phyloP scores from a whole-genome alignment of 2,797 vertebrate species.

The Etheostoma nigrum region DNA sequence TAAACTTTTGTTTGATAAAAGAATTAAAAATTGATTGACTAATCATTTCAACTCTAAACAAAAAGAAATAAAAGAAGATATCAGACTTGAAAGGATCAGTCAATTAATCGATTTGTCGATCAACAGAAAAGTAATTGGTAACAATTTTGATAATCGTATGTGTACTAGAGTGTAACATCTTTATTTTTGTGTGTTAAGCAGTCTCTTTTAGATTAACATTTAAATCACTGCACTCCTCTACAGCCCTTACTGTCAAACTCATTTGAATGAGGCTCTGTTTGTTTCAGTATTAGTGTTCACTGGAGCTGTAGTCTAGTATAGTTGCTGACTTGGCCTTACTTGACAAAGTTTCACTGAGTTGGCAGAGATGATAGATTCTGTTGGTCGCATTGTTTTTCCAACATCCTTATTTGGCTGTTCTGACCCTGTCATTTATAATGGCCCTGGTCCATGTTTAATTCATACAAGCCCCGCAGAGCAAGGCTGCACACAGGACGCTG shows the following conservation, averaged over 20 bases:
- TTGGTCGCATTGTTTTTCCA: slow-evolving; percentile 76
- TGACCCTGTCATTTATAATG: slow-evolving; percentile 76
- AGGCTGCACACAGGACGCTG: slow-evolving; percentile 67
- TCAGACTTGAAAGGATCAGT: too few species aligned
- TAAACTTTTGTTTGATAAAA: neutral
- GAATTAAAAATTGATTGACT: neutral
- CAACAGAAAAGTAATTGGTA: too few species aligned
- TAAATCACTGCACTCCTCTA: slow-evolving; percentile 21
- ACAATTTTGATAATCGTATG: too few species aligned
- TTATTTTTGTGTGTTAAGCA: slow-evolving; percentile 17
- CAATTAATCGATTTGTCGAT: too few species aligned
- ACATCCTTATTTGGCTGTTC: slow-evolving; percentile 68
- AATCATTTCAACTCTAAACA: neutral
- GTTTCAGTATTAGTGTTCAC: slow-evolving; percentile 23
- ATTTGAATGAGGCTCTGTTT: slow-evolving; percentile 37
- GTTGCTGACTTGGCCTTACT: slow-evolving; percentile 66
- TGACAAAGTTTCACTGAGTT: slow-evolving; percentile 66
- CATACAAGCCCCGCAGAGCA: slow-evolving; percentile 56
- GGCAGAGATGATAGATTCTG: slow-evolving; percentile 70
- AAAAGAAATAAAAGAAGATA: neutral
- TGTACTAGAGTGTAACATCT: neutral
- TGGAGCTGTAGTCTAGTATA: slow-evolving; percentile 33
- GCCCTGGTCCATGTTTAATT: slow-evolving; percentile 72
- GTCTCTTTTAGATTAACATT: slow-evolving; percentile 30
- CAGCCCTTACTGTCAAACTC: slow-evolving; percentile 30